Base-by-base conservation (phyloP, 2,888 invertebrate species). In the Carabus problematicus region DNA sequence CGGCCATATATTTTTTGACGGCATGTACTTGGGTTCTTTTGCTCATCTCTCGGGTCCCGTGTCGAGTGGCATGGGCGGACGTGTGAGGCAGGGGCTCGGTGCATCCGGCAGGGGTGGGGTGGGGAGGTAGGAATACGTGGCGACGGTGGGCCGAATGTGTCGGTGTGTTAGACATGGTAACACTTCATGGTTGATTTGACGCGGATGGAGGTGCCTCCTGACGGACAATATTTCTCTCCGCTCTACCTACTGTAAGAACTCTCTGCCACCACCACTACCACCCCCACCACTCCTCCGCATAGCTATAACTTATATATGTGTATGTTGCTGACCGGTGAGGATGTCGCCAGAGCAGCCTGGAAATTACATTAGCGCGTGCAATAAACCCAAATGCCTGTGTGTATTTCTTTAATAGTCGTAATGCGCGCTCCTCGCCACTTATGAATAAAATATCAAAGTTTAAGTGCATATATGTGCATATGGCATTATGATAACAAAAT, bases 101-200 rank as follows among this genome's bases (percentile, higher is more conserved):
- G 52, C 7, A 14, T 18, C 3, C 2, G 45, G 7, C 45, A 12
- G 45, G 14, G 45, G 45, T 3, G 7, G 45, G 2, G n/a, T 8
- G 45, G 7, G 54, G 54, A 40, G 56, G 1, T 45, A 19, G n/a
- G 9, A 12, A 56, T 39, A 52, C 19, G 52, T 52, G 12, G 12
- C 9, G 19, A 19, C 52, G 52, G 56, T 56, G 29, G 49, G 52
- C 9, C 45, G 47, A 12, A 12, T 49, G 56, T 55, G 55, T 29
- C 55, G 64, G 64, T 39, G 29, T 42, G 56, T 64, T 64, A 56
- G 39, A 60, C 52, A 60, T 60, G 61, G 68, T 54, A 61, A 60
- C 68, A 68, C 68, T 68, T 68, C 68, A 68, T 68, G 68, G 68
- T n/a, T 68, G 68, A 68, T 68, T 68, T 68, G 54, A 56, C 39